phyloP scores from a whole-genome alignment of 2,113 vertebrate genomes.

The Leptodactylus fuscus region DNA sequence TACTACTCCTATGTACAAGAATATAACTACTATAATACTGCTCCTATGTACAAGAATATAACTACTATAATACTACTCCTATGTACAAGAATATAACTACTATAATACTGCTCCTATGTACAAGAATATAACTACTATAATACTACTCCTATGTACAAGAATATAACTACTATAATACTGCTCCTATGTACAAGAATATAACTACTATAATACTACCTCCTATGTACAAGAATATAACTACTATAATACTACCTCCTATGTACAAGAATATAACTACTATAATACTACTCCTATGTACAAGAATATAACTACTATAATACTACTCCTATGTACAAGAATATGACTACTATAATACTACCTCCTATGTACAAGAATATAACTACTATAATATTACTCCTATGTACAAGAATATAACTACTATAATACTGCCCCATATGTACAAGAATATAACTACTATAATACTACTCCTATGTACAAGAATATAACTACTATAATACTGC shows the following conservation, averaged over 20 bases:
- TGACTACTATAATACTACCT: neutral
- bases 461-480: conserved; percentile 4
- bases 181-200: neutral
- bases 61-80: conserved; percentile 6
- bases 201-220: conserved; percentile 5
- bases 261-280: too few relatives aligned
- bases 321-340: conserved; percentile 1
- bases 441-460: neutral
- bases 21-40: neutral
- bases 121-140: too few relatives aligned
- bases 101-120: too few relatives aligned
- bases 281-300: too few relatives aligned
- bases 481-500: conserved; percentile 13
- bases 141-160: neutral
- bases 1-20: too few relatives aligned
- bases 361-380: conserved; percentile 12
- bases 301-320: too few relatives aligned
- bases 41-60: neutral
- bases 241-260: too few relatives aligned
- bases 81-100: neutral
- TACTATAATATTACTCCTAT: neutral
- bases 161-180: conserved; percentile 9
- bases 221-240: neutral
- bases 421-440: neutral
- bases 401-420: neutral